Percentiles rank a stretch among this genome's conserved stretches.
Evolutionary conservation across 2,113 vertebrate genomes (phyloP).

Genomic region (Pluvialis apricaria): DNA sequence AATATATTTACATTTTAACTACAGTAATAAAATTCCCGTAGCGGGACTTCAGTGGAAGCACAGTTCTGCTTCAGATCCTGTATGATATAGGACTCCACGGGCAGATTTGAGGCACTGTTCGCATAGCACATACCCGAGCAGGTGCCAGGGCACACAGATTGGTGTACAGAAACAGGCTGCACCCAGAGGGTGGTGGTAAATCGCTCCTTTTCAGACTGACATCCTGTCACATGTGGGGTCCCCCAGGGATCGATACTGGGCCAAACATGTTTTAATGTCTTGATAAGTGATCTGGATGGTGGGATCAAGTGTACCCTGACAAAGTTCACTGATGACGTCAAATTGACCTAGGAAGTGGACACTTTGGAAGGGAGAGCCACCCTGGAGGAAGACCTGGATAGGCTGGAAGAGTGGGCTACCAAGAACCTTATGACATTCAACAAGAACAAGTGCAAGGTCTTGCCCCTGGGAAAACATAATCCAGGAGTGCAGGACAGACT

Average conservation of each 20-base stretch:
- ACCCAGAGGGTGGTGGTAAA: not conserved
- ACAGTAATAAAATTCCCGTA: not conserved
- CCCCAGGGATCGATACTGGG: not conserved
- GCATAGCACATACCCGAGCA: not conserved
- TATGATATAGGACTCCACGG: not conserved
- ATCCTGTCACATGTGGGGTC: not conserved
- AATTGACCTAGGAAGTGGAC: not conserved
- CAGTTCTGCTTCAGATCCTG: not conserved
- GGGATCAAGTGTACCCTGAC: not conserved
- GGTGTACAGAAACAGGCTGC: not conserved
- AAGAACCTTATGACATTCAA: not conserved
- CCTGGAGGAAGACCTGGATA: not conserved
- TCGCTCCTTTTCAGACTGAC: not conserved
- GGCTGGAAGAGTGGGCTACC: not conserved
- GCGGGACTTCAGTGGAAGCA: not conserved
- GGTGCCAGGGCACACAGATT: not conserved
- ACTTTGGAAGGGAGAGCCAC: not conserved
- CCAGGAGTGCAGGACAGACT: not conserved
- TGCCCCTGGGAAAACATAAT: not conserved
- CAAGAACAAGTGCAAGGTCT: not conserved
- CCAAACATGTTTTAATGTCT: not conserved
- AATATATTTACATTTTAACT: not conserved
- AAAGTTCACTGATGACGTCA: not conserved
- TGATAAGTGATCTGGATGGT: not conserved
- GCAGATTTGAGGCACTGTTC: not conserved